Conservation (phyloP, 2,797 vertebrate species). For the Myoxocephalus aenaeus region DNA sequence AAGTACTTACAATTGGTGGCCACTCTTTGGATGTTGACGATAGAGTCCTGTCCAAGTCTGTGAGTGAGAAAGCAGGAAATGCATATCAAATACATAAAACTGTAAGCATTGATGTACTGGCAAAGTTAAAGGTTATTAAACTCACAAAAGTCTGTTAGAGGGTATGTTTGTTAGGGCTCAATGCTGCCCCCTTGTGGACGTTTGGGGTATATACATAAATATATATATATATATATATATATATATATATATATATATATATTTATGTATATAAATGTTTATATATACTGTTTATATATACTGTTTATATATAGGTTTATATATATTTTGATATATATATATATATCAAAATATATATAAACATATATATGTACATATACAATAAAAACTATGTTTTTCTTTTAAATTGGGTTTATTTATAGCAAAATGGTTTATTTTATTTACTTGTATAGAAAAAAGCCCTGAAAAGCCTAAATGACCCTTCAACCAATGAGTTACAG, state of each 20-base stretch:
- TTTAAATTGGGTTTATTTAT: too few relatives aligned
- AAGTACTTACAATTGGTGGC: slow-evolving; percentile 49
- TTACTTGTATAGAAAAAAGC: background rate
- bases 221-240: too few relatives aligned
- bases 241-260: too few relatives aligned
- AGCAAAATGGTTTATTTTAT: background rate
- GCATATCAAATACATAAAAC: background rate
- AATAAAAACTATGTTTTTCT: too few relatives aligned
- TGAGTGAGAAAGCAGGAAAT: slow-evolving; percentile 29
- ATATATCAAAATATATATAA: too few relatives aligned
- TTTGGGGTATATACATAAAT: too few relatives aligned
- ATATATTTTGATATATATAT: too few relatives aligned
- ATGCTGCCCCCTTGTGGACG: background rate
- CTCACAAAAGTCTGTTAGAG: background rate
- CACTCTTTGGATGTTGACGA: slow-evolving; percentile 63
- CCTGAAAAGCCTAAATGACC: background rate
- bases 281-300: too few relatives aligned
- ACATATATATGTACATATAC: too few relatives aligned
- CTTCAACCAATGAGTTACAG: background rate
- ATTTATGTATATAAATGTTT: too few relatives aligned
- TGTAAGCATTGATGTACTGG: background rate
- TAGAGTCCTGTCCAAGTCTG: slow-evolving; percentile 66
- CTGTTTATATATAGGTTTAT: too few relatives aligned
- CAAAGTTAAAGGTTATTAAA: background rate
- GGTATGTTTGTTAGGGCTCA: background rate